A percentile compares a stretch with the other conserved stretches of the same genome.
phyloP scores from a whole-genome alignment of 2,113 vertebrate species.

The Syrmaticus mikado region DNA sequence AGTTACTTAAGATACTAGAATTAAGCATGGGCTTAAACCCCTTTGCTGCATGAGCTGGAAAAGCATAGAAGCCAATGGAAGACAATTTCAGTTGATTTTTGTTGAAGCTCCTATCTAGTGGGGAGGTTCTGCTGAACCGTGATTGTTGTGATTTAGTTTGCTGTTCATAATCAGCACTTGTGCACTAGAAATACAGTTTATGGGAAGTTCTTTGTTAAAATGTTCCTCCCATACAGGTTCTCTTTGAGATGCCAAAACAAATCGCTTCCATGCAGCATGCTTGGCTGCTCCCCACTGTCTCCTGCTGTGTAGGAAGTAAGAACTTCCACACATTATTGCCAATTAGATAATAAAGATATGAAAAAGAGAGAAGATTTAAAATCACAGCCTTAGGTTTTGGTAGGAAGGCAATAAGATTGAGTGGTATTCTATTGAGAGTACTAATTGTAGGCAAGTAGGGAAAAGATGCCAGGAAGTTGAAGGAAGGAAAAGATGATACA shows the following conservation, averaged over 20 bases:
- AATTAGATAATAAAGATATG: background rate
- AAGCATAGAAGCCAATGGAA: background rate
- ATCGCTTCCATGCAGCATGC: background rate
- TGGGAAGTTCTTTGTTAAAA: background rate
- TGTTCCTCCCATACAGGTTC: background rate
- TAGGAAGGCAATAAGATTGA: background rate
- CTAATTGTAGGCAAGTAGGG: background rate
- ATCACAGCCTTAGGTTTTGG: background rate
- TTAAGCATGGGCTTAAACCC: background rate
- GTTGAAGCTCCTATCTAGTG: background rate
- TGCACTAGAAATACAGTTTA: background rate
- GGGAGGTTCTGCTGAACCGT: background rate
- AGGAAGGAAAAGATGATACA: background rate
- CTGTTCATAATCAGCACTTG: background rate
- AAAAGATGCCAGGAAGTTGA: background rate
- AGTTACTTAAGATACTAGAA: background rate
- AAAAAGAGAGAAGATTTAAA: background rate
- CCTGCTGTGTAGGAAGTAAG: background rate
- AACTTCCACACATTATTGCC: background rate
- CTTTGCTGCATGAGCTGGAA: background rate
- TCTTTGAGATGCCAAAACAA: background rate
- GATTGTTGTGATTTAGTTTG: background rate
- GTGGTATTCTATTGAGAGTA: background rate
- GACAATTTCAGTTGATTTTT: background rate
- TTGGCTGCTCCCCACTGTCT: background rate